phyloP scores from a whole-genome alignment of 2,888 invertebrate genomes.

The Cephus pygmeus region DNA sequence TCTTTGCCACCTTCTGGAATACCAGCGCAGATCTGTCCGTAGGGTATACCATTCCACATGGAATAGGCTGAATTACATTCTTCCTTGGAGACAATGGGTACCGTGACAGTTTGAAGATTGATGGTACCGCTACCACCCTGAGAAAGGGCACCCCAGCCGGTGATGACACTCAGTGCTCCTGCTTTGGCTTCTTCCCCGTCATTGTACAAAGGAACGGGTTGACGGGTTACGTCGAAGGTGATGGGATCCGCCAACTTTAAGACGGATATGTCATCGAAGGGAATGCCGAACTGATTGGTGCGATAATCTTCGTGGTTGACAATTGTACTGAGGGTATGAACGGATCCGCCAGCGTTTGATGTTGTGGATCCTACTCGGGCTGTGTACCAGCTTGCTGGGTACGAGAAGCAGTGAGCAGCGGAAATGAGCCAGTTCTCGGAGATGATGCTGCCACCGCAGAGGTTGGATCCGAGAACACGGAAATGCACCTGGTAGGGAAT shows the following conservation, averaged over 20 bases:
- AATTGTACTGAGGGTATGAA: constrained; percentile 68
- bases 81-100: constrained; percentile 69
- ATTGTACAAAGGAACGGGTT: constrained; percentile 66
- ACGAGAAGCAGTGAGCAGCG: constrained; percentile 70
- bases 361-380: constrained; percentile 70
- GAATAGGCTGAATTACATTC: constrained; percentile 67
- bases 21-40: constrained; percentile 71
- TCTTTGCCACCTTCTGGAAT: constrained; percentile 69
- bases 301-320: constrained; percentile 69
- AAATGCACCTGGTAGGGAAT: constrained; percentile 68
- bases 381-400: constrained; percentile 44
- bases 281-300: constrained; percentile 52
- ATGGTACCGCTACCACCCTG: constrained; percentile 38
- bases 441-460: constrained; percentile 71
- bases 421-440: constrained; percentile 67
- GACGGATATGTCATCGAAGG: constrained; percentile 68
- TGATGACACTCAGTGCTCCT: constrained; percentile 35
- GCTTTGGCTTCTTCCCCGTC: constrained; percentile 40
- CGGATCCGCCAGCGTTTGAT: constrained; percentile 66
- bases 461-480: constrained; percentile 62
- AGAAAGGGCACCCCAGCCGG: constrained; percentile 45
- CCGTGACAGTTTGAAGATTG: constrained; percentile 67
- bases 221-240: constrained; percentile 64
- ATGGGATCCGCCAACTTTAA: constrained; percentile 67
- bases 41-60: constrained; percentile 34